Conservation (phyloP, 2,888 invertebrate species). For the Nemapogon koenigi region DNA sequence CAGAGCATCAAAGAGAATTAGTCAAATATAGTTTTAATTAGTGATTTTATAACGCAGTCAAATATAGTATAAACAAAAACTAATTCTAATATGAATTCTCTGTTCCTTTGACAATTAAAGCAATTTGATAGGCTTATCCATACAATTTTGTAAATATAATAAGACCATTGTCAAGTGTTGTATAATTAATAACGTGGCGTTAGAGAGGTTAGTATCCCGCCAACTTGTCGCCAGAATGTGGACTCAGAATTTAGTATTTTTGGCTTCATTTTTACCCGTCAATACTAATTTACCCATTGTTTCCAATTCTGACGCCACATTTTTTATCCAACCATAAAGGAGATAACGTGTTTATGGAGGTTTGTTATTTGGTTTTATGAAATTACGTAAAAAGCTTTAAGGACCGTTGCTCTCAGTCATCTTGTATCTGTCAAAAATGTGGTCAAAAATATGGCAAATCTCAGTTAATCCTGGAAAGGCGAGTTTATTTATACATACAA, state of each 20-base stretch:
- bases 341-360: constrained; percentile 34
- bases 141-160: constrained; percentile 3
- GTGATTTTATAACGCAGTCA: too few relatives aligned
- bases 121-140: neutral
- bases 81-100: too few relatives aligned
- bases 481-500: too few relatives aligned
- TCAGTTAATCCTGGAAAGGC: too few relatives aligned
- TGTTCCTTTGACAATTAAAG: neutral
- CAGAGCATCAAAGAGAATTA: too few relatives aligned
- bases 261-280: constrained; percentile 54
- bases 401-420: too few relatives aligned
- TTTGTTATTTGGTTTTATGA: constrained; percentile 33
- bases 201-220: constrained; percentile 4
- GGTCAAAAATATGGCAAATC: too few relatives aligned
- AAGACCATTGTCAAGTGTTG: constrained; percentile 18
- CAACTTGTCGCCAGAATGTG: constrained; percentile 3
- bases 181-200: constrained; percentile 32
- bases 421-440: too few relatives aligned
- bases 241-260: neutral
- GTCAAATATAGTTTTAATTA: too few relatives aligned
- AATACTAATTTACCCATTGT: constrained; percentile 63
- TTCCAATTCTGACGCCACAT: constrained; percentile 53
- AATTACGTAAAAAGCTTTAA: too few relatives aligned
- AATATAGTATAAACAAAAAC: too few relatives aligned
- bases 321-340: constrained; percentile 59